Base-by-base conservation (phyloP, 2,113 vertebrate genomes). In the Seriola rivoliana region DNA sequence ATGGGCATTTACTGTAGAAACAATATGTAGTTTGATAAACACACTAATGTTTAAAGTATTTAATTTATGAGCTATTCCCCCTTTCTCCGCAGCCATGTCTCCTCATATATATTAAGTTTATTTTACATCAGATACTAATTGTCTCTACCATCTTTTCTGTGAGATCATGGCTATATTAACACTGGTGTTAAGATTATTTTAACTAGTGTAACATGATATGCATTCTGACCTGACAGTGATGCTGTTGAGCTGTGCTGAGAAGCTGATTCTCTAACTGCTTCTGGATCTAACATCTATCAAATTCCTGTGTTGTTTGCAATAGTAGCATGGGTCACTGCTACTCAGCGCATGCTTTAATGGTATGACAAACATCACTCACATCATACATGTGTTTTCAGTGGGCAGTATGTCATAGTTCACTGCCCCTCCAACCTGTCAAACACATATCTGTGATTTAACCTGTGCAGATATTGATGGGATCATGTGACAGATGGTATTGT, bases 191-290 rank as follows among this genome's bases (percentile, higher is more conserved):
- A 10, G 13, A 55, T 68, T 55, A 57, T 64, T 59, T 50, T 9
- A 48, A 38, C 55, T 32, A 42, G 9, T 2, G 1, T 50, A 17
- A 82, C 36, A 54, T 64, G 38, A 70, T 81, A 44, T 75, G 52
- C 72, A 73, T 72, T 73, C 59, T 84, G 69, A 78, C 66, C 84
- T 72, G 73, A 78, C 54, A 75, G 73, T 71, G 73, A 86, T 84
- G 73, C 84, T 79, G 50, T 57, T 84, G 71, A 73, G 75, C 63
- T 73, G 46, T 34, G 21, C 54, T 68, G 46, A 64, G 46, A 46
- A 46, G n/a, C 79, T 54, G 42, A 25, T 62, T 68, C 44, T 68
- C 13, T 21, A 42, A 36, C 12, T 64, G 68, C 21, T 17, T 54
- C 59, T 71, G 68, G 9, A 9, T 40, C 34, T 44, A 46, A 38